These are phyloP conservation scores for Atrina japonica DNA, from an alignment of 2,888 invertebrate species.

Conservation along the genomic window DNA sequence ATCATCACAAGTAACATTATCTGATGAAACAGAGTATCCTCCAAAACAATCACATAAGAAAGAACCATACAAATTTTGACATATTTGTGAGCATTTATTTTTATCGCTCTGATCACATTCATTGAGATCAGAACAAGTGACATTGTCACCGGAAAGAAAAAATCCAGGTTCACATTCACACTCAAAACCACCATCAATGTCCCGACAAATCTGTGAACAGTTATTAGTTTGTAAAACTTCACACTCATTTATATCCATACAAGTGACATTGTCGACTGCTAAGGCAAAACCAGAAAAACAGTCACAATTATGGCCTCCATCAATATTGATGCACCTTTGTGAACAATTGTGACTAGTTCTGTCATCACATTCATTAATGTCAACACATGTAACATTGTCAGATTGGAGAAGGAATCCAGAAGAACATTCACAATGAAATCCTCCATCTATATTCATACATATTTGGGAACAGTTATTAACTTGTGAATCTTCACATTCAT, in stretches of 20 bases:
- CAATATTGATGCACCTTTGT: conserved; percentile 7
- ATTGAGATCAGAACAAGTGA: not conserved
- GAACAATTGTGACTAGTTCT: not conserved
- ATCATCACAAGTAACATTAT: conserved; percentile 2
- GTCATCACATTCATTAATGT: conserved; percentile 19
- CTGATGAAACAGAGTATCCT: not conserved
- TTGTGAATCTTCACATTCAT: conserved; percentile 4
- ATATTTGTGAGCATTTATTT: conserved; percentile 12
- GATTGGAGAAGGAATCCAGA: not conserved
- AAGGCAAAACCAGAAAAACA: not conserved
- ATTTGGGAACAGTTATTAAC: conserved; percentile 4
- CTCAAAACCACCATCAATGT: conserved; percentile 1
- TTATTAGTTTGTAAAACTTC: not conserved
- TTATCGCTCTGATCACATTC: not conserved
- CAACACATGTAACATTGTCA: conserved; percentile 11
- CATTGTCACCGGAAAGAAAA: not conserved
- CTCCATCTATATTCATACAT: conserved; percentile 8
- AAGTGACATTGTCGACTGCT: not conserved
- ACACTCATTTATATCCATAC: conserved; percentile 13
- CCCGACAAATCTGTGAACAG: conserved; percentile 10
- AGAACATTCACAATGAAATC: conserved; percentile 12
- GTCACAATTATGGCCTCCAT: conserved; percentile 1
- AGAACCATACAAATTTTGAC: not conserved
- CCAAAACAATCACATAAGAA: conserved; percentile 6
- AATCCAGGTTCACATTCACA: conserved; percentile 23